These are phyloP conservation scores for Pseudomyrmex concolor DNA, from an alignment of 1,140 invertebrate species.

Conservation along the genomic window DNA sequence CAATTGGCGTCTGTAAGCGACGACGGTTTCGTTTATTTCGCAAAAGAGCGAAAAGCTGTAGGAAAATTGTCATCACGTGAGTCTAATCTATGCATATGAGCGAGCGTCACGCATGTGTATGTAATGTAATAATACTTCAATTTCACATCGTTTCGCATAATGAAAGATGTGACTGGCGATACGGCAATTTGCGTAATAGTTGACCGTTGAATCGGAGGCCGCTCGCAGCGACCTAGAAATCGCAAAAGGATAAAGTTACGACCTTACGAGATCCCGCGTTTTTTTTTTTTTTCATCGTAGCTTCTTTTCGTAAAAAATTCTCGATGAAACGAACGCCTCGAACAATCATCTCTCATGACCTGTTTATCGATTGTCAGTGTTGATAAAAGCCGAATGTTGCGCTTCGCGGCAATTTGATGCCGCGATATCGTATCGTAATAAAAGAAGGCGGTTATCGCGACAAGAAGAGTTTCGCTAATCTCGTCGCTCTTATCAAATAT, in stretches of 20 bases:
- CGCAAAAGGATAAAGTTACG: slow-evolving; percentile 35
- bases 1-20: not conserved
- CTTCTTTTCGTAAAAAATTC: no score
- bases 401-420: not conserved
- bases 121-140: slow-evolving; percentile 50
- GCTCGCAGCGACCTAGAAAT: slow-evolving; percentile 32
- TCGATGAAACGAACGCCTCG: no score
- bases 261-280: slow-evolving; percentile 6
- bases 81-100: slow-evolving; percentile 39
- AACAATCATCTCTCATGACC: not conserved
- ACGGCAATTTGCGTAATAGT: slow-evolving; percentile 53
- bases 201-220: slow-evolving; percentile 45
- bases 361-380: not conserved
- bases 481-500: no score
- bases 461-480: no score
- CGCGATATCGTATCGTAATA: not conserved
- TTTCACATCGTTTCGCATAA: slow-evolving; percentile 47
- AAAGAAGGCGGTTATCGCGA: no score
- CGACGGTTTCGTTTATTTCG: not conserved
- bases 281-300: not conserved
- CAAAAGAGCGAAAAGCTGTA: slow-evolving; percentile 20
- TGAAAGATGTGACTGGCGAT: slow-evolving; percentile 56
- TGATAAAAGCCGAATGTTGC: not conserved
- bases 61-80: slow-evolving; percentile 19
- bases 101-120: slow-evolving; percentile 11